These are phyloP conservation scores for Amiota mariae DNA, from an alignment of 2,888 invertebrate species.

Conservation along the genomic window DNA sequence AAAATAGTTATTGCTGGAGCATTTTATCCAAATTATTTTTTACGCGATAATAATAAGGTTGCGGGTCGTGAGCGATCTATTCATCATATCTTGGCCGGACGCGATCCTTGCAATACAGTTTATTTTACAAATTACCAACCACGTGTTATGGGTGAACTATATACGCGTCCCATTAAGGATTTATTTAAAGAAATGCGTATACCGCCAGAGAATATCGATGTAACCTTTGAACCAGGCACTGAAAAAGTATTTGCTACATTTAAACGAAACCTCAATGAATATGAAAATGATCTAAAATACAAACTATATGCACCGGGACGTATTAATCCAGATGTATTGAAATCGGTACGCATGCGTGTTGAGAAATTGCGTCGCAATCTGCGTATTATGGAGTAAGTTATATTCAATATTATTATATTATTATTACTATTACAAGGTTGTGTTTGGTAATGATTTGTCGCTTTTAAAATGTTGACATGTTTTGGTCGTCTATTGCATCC, in stretches of 20 bases:
- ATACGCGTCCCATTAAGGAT: constrained; percentile 79
- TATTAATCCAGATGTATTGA: constrained; percentile 81
- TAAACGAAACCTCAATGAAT: constrained; percentile 58
- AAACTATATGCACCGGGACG: constrained; percentile 76
- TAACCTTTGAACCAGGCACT: constrained; percentile 73
- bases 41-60: constrained; percentile 75
- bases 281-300: constrained; percentile 54
- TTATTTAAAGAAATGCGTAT: constrained; percentile 74
- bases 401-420: neutral
- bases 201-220: constrained; percentile 70
- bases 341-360: constrained; percentile 81
- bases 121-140: constrained; percentile 78
- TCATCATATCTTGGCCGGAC: constrained; percentile 79
- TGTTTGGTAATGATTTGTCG: too few species aligned
- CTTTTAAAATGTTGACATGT: too few species aligned
- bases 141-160: constrained; percentile 81
- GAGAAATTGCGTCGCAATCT: constrained; percentile 67
- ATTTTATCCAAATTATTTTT: constrained; percentile 94
- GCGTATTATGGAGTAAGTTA: constrained; percentile 70
- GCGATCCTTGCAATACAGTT: constrained; percentile 86
- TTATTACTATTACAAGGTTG: too few species aligned
- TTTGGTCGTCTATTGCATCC: too few species aligned
- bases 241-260: constrained; percentile 83
- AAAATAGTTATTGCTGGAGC: constrained; percentile 79
- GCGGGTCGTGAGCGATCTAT: constrained; percentile 80